These are phyloP conservation scores for Ectropis grisescens DNA, from an alignment of 1,140 invertebrate species.

Conservation along the genomic window DNA sequence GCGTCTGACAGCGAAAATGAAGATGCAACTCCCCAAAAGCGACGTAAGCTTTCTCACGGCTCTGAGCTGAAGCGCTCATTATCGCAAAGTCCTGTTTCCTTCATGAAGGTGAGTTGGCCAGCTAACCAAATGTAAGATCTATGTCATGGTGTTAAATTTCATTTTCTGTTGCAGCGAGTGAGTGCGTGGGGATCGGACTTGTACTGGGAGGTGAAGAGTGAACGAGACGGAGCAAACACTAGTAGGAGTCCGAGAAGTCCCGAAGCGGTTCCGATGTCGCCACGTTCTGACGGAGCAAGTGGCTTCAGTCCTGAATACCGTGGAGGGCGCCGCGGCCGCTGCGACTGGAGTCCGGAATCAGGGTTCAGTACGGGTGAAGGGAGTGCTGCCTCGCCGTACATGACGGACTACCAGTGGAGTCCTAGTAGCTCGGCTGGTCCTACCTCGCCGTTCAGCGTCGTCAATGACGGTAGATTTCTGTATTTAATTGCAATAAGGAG, in stretches of 20 bases:
- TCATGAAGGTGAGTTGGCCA: too few relatives aligned
- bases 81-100: too few relatives aligned
- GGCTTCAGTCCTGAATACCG: slow-evolving; percentile 52
- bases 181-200: too few relatives aligned
- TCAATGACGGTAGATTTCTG: slow-evolving; percentile 46
- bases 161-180: too few relatives aligned
- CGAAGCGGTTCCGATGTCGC: slow-evolving; percentile 30
- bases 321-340: slow-evolving; percentile 21
- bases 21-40: slow-evolving; percentile 13
- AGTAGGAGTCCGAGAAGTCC: slow-evolving; percentile 31
- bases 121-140: too few relatives aligned
- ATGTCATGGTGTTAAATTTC: too few relatives aligned
- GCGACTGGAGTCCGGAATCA: slow-evolving; percentile 60
- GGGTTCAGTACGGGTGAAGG: slow-evolving; percentile 37
- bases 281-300: slow-evolving; percentile 44
- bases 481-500: too few relatives aligned
- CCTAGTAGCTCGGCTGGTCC: slow-evolving; percentile 43
- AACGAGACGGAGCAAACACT: too few relatives aligned
- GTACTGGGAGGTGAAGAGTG: slow-evolving; percentile 53
- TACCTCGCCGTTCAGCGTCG: slow-evolving; percentile 42
- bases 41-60: too few relatives aligned
- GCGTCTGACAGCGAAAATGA: slow-evolving; percentile 41
- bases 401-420: slow-evolving; percentile 53
- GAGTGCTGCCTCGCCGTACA: slow-evolving; percentile 41
- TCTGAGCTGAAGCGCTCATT: slow-evolving; percentile 28